phyloP scores from a whole-genome alignment of 2,797 vertebrate species.

The Lepilemur septentrionalis region DNA sequence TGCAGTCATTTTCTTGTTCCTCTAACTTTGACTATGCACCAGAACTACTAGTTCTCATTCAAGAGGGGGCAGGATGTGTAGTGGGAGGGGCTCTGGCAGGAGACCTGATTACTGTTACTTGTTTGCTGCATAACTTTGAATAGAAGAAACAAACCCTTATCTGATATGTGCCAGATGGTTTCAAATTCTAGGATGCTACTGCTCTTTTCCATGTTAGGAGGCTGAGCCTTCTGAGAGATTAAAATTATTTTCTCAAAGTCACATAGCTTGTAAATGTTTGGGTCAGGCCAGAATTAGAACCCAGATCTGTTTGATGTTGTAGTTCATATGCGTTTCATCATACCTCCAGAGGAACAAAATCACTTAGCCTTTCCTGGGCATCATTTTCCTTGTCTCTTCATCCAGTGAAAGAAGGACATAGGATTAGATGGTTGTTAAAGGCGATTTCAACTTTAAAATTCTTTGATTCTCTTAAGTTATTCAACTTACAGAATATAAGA shows the following conservation, averaged over 20 bases:
- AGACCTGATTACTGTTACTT: neutral
- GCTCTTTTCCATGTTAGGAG: neutral
- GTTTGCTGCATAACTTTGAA: slow-evolving; percentile 22
- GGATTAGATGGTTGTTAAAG: neutral
- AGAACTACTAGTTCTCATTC: neutral
- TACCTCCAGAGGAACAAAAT: neutral
- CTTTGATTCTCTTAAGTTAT: neutral
- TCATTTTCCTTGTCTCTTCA: neutral
- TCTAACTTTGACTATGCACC: neutral
- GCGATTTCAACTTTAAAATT: neutral
- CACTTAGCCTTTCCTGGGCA: neutral
- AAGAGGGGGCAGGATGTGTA: neutral
- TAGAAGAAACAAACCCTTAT: slow-evolving; percentile 13
- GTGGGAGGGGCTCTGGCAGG: neutral
- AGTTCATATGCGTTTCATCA: neutral
- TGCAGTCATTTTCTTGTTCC: neutral
- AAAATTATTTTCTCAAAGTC: neutral
- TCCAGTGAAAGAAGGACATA: neutral
- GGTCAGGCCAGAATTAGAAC: neutral
- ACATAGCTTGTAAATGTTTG: neutral
- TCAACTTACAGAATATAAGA: neutral
- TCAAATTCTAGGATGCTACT: neutral
- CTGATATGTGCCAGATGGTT: neutral
- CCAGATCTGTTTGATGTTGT: neutral
- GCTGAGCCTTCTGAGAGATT: slow-evolving; percentile 5